Conservation (phyloP, 2,113 vertebrate species). For the Nothocercus nigrocapillus region DNA sequence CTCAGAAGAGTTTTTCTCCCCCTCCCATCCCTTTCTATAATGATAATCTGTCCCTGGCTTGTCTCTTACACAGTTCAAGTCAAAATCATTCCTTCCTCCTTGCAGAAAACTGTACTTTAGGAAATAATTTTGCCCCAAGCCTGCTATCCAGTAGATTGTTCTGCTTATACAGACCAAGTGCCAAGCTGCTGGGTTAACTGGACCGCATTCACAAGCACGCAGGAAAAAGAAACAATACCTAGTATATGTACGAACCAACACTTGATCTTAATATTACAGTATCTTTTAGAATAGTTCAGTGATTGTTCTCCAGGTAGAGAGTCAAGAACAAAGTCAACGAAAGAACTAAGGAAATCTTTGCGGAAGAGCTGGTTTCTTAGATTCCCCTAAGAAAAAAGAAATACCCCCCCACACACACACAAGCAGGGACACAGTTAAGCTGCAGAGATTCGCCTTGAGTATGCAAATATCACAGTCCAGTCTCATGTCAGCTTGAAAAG, state of each 20-base stretch:
- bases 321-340: slow-evolving; percentile 24
- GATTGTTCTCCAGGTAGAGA: slow-evolving; percentile 39
- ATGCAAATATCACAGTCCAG: slow-evolving; percentile 61
- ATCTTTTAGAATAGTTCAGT: slow-evolving; percentile 19
- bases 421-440: slow-evolving; percentile 53
- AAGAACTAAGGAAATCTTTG: slow-evolving; percentile 15
- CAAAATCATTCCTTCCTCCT: background rate
- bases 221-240: background rate
- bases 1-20: background rate
- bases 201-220: background rate
- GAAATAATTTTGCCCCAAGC: background rate
- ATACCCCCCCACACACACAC: slow-evolving; percentile 16
- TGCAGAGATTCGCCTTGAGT: slow-evolving; percentile 45
- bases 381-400: slow-evolving; percentile 46
- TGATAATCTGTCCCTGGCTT: background rate
- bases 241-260: background rate
- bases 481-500: slow-evolving; percentile 67
- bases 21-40: background rate
- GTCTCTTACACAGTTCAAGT: background rate
- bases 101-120: background rate
- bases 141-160: background rate
- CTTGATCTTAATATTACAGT: background rate
- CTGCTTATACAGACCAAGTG: background rate
- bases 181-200: background rate
- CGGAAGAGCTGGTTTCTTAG: slow-evolving; percentile 38